Evolutionary conservation across 1,140 invertebrate species (phyloP).

Genomic region (honey bee (Apis mellifera)): Amel_HAv3.1 CM009939.2:7524501-7525000

Average conservation of each 20-base stretch:
- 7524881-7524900: slow-evolving; percentile 85
- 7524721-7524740: slow-evolving; percentile 84
- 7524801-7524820: neutral
- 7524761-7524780: slow-evolving; percentile 81
- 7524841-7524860: slow-evolving; percentile 72
- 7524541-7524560: slow-evolving; percentile 80
- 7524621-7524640: slow-evolving; percentile 73
- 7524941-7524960: slow-evolving; percentile 85
- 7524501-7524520: neutral
- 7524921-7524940: slow-evolving; percentile 85
- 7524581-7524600: slow-evolving; percentile 73
- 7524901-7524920: slow-evolving; percentile 83
- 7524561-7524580: slow-evolving; percentile 73
- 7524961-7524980: slow-evolving; percentile 93
- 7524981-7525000: slow-evolving; percentile 93
- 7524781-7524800: slow-evolving; percentile 22
- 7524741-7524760: slow-evolving; percentile 85
- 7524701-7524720: slow-evolving; percentile 86
- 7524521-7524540: slow-evolving; percentile 70
- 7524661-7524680: slow-evolving; percentile 62
- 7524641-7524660: slow-evolving; percentile 64
- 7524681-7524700: slow-evolving; percentile 82
- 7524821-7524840: neutral
- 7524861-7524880: slow-evolving; percentile 85
- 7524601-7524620: slow-evolving; percentile 77